Evolutionary conservation across 2,888 invertebrate species (phyloP).

Genomic region (Aromia moschata): DNA sequence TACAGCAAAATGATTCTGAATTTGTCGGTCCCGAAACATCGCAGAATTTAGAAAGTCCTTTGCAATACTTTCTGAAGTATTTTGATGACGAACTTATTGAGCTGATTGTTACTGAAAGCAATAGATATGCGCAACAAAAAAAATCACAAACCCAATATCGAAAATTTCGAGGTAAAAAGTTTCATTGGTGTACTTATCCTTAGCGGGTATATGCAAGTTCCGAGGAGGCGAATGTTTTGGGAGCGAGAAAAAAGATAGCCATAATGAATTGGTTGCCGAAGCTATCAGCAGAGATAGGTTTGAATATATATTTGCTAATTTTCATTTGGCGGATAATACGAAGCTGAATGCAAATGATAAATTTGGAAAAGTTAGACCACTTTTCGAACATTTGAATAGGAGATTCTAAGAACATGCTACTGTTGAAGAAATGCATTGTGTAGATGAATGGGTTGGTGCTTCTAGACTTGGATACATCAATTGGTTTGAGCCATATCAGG

Average conservation of each 20-base stretch:
- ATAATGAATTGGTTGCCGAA: too few species aligned
- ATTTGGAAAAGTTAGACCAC: conserved; percentile 1
- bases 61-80: too few species aligned
- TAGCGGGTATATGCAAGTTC: background rate
- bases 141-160: background rate
- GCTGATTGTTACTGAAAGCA: too few species aligned
- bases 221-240: too few species aligned
- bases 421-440: background rate
- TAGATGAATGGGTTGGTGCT: conserved; percentile 43
- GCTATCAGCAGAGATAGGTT: too few species aligned
- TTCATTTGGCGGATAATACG: background rate
- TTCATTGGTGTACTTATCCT: background rate
- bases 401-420: conserved; percentile 1
- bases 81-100: too few species aligned
- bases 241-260: too few species aligned
- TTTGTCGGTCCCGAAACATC: too few species aligned
- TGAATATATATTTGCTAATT: background rate
- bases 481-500: conserved; percentile 49
- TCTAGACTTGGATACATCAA: conserved; percentile 45
- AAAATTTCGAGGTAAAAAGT: background rate
- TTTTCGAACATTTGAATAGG: background rate
- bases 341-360: background rate
- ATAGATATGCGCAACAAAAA: background rate
- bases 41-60: too few species aligned
- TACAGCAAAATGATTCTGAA: too few species aligned